Percentiles rank a stretch among this genome's conserved stretches.
These are phyloP conservation scores for Clepsis dumicolana DNA, from an alignment of 2,888 invertebrate species.

Conservation along the genomic window DNA sequence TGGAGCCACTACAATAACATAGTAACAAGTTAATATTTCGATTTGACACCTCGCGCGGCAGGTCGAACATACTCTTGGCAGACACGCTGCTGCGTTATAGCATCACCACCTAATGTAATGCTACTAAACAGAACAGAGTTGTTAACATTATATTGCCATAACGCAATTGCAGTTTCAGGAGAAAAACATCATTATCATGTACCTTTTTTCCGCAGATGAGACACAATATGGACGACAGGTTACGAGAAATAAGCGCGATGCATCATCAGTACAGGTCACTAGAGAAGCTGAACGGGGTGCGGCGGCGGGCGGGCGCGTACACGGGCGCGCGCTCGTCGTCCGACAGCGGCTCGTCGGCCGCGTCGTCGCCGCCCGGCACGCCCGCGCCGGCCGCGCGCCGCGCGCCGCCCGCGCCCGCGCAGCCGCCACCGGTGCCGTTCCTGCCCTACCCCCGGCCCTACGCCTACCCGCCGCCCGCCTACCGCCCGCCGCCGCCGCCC, in stretches of 20 bases:
- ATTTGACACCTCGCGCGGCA: too few species aligned
- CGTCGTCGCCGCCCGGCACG: slow-evolving; percentile 76
- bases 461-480: slow-evolving; percentile 74
- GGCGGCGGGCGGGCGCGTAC: slow-evolving; percentile 74
- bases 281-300: slow-evolving; percentile 86
- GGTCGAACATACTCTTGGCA: too few species aligned
- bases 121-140: too few species aligned
- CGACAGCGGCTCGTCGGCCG: slow-evolving; percentile 78
- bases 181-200: too few species aligned
- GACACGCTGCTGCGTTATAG: too few species aligned
- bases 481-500: slow-evolving; percentile 76
- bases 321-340: slow-evolving; percentile 69
- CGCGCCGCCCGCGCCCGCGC: slow-evolving; percentile 50
- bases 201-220: slow-evolving; percentile 78
- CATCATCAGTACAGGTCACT: slow-evolving; percentile 86
- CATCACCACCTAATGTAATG: too few species aligned
- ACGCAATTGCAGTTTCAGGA: too few species aligned
- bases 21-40: too few species aligned
- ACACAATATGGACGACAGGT: slow-evolving; percentile 88
- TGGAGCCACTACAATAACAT: too few species aligned
- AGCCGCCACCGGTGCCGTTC: slow-evolving; percentile 64
- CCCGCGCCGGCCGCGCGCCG: slow-evolving; percentile 66
- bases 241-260: slow-evolving; percentile 85
- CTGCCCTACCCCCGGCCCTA: slow-evolving; percentile 74
- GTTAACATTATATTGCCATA: too few species aligned